Conservation (phyloP, 1,140 invertebrate species). For the Pseudachorutes palmiensis region DNA sequence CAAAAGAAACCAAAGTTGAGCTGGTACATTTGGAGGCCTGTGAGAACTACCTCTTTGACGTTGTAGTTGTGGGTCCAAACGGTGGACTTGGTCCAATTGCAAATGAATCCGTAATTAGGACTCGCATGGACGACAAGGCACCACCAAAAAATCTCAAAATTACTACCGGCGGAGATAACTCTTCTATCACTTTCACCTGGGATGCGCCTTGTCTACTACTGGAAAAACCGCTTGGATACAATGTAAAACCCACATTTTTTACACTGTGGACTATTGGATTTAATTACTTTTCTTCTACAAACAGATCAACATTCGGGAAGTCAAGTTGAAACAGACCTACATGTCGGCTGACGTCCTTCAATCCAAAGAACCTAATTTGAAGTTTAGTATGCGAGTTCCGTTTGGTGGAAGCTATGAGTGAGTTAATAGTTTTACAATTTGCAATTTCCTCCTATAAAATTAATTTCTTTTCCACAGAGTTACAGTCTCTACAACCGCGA, state of each 20-base stretch:
- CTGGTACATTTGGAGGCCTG: constrained; percentile 60
- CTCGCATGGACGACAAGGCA: constrained; percentile 19
- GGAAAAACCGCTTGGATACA: constrained; percentile 40
- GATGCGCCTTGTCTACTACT: constrained; percentile 35
- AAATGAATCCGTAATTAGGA: neutral
- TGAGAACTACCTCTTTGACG: constrained; percentile 60
- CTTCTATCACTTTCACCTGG: constrained; percentile 38
- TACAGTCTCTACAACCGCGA: constrained; percentile 46
- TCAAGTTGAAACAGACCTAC: neutral
- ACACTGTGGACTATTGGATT: neutral
- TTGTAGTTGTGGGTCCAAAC: constrained; percentile 47
- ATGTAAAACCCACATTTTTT: constrained; percentile 21
- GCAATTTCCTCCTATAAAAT: neutral
- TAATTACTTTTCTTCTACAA: constrained; percentile 12
- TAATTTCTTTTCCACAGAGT: constrained; percentile 26
- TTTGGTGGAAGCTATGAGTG: constrained; percentile 28
- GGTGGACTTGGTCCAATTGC: constrained; percentile 51
- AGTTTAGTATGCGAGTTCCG: neutral
- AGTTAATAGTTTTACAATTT: neutral
- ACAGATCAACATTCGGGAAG: constrained; percentile 18
- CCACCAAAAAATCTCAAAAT: constrained; percentile 36
- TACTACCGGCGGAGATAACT: constrained; percentile 3
- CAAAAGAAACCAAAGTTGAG: constrained; percentile 50
- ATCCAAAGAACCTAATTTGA: constrained; percentile 4
- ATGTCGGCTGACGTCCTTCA: constrained; percentile 13